Evolutionary conservation across 2,113 vertebrate genomes (phyloP), one percentile per base, ranked within the genome.

Genomic region (Chelonoidis abingdonii): DNA sequence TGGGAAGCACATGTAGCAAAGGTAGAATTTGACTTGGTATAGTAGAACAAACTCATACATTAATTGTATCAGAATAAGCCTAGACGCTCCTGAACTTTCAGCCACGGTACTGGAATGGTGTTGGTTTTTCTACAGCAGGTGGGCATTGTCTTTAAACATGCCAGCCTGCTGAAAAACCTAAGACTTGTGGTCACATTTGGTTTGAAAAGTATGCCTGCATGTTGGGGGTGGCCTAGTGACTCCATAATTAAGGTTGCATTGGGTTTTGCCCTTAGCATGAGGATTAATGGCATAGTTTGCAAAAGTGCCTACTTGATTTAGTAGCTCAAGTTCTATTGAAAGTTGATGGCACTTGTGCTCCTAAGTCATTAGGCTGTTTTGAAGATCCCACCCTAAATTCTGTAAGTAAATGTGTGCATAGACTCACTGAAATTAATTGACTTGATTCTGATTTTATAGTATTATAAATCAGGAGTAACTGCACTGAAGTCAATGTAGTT

Each of bases 1-100:
- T n/a, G 13, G 24, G 31, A 22, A 16, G 57, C 52, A 0, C 12
- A 3, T 19, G 35, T 16, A 91, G 59, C 29, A 86, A 16, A 25
- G 12, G 3, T 52, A 88, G 78, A 17, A 2, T 22, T 16, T 38
- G 54, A 84, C 47, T 53, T 0, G 1, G 12, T 69, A 4, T 9
- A 38, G 0, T 24, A 84, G 47, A 52, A 16, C 22, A 75, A 69
- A 11, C 6, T 49, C 17, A 3, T 44, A 2, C 1, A 0, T 47
- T 5, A 50, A 17, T 11, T 82, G 0, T 8, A 3, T 31, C 19
- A 44, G 22, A 1, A 3, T 0, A 2, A 3, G 25, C 7, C 53
- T 19, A 3, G 22, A 80, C 62, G 31, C 35, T 72, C 35, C 65
- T 72, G 65, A 72, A 38, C 65, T 72, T 38, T 72, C 65, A 72